Evolutionary conservation across 2,113 vertebrate genomes (phyloP).

Genomic region (Tupaia tana): DNA sequence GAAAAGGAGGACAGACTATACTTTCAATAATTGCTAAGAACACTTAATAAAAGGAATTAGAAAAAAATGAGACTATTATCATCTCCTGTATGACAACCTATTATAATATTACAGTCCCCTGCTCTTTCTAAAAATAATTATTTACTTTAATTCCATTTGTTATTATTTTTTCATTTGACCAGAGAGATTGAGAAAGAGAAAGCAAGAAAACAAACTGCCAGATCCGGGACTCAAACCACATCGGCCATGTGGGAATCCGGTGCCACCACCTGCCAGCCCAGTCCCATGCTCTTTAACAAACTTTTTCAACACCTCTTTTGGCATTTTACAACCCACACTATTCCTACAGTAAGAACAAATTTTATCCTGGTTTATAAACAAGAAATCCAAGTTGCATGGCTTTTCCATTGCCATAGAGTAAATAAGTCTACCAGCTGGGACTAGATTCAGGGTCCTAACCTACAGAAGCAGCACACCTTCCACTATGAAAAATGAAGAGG

Average conservation of each 20-base stretch:
- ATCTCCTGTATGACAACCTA: neutral
- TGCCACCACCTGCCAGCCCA: no score
- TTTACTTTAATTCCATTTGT: no score
- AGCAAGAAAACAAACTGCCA: no score
- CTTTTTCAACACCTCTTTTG: neutral
- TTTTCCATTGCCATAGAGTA: neutral
- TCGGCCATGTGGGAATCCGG: no score
- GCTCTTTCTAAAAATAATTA: neutral
- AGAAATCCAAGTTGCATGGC: neutral
- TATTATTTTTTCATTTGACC: no score
- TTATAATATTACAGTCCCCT: no score
- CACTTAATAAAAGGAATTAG: neutral
- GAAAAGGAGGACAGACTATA: neutral
- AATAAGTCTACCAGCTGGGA: neutral
- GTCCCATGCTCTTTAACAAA: neutral
- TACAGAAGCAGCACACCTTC: rapidly evolving
- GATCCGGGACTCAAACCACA: no score
- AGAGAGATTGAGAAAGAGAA: no score
- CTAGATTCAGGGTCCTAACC: neutral
- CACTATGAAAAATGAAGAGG: neutral
- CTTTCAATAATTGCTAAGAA: neutral
- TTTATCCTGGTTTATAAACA: neutral
- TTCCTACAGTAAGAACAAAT: neutral
- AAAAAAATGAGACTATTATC: neutral
- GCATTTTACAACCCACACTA: neutral